A percentile compares a stretch with the other conserved stretches of the same genome.
Evolutionary conservation across 2,113 vertebrate species (phyloP).

Genomic region (Pseudopipra pipra): DNA sequence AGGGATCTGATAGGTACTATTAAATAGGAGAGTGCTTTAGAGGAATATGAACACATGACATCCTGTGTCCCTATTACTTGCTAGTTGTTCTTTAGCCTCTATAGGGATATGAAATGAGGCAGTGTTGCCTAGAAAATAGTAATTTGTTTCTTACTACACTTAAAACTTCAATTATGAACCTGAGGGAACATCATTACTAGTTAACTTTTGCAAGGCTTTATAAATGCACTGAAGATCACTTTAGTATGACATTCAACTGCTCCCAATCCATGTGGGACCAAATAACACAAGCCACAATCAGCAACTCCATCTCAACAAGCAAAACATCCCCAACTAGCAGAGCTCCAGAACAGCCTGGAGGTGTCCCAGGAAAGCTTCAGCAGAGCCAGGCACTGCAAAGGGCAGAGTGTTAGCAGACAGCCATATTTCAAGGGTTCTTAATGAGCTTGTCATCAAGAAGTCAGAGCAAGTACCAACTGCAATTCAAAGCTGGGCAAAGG

Average conservation of each 20-base stretch:
- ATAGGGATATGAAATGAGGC: neutral
- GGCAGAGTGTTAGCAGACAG: neutral
- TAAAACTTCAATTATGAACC: neutral
- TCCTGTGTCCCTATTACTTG: neutral
- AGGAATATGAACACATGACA: neutral
- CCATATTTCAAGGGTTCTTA: neutral
- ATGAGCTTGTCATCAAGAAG: neutral
- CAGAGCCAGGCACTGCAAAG: neutral
- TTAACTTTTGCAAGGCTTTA: neutral
- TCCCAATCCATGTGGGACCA: neutral
- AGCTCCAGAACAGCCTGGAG: neutral
- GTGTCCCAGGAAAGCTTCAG: neutral
- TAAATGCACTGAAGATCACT: neutral
- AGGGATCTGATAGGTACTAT: neutral
- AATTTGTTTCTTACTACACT: neutral
- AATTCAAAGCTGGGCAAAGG: neutral
- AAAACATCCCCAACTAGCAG: neutral
- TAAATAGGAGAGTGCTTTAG: neutral
- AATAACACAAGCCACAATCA: neutral
- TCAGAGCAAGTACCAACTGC: neutral
- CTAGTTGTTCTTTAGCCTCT: neutral
- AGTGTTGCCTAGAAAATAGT: neutral
- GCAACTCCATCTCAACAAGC: neutral
- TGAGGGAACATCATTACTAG: neutral
- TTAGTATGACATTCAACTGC: neutral